Conservation (phyloP, 37 sponge, comb jelly and placozoan species). For the Amphimedon queenslandica region DNA sequence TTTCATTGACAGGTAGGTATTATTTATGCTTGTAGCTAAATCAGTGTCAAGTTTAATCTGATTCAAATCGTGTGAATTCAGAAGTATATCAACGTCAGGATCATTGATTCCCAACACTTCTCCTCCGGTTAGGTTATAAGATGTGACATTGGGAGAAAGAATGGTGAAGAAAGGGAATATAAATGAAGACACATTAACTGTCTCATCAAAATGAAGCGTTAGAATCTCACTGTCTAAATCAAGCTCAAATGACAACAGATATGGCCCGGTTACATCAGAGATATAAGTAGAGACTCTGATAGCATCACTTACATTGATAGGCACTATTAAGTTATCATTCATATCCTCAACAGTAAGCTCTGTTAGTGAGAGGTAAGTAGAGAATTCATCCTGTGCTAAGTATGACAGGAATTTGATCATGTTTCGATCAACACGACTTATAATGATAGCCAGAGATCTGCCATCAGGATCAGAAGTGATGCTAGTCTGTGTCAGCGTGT, state of each 20-base stretch:
- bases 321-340: conserved; percentile 50
- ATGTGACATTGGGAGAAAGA: background rate
- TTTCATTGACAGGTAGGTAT: conserved; percentile 47
- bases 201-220: conserved; percentile 78
- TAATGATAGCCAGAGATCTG: conserved; percentile 32
- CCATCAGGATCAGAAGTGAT: conserved; percentile 41
- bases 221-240: conserved; percentile 57
- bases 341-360: conserved; percentile 39
- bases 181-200: conserved; percentile 69
- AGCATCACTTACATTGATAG: conserved; percentile 20
- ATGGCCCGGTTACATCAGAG: conserved; percentile 52
- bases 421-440: conserved; percentile 66
- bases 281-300: conserved; percentile 52
- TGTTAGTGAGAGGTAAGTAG: conserved; percentile 51
- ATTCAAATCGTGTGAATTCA: conserved; percentile 58
- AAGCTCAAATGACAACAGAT: conserved; percentile 60
- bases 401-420: conserved; percentile 68
- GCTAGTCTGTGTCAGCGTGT: conserved; percentile 25
- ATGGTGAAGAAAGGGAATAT: conserved; percentile 9
- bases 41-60: conserved; percentile 60
- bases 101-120: conserved; percentile 26
- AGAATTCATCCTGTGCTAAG: conserved; percentile 53
- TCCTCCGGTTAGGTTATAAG: conserved; percentile 42
- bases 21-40: conserved; percentile 51
- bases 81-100: conserved; percentile 37